A percentile compares a stretch with the other conserved stretches of the same genome.
phyloP scores from a whole-genome alignment of 2,888 invertebrate genomes.

The Apodemia zela region DNA sequence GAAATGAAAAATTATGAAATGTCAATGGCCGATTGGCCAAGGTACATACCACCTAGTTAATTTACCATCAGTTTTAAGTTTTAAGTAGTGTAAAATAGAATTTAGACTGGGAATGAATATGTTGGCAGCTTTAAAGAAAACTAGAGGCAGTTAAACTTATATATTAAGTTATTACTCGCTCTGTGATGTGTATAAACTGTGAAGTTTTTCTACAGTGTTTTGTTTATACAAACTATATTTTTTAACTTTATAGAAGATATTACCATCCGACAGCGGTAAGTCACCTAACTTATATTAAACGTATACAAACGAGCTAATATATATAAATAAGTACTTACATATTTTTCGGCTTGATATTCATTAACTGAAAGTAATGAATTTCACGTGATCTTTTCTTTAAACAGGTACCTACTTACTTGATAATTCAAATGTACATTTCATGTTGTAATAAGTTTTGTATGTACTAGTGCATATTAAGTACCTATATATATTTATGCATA shows the following conservation, averaged over 20 bases:
- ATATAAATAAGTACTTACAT: background rate
- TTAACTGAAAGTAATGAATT: background rate
- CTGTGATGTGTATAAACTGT: background rate
- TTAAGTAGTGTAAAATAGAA: background rate
- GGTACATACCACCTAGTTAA: background rate
- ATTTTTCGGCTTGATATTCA: background rate
- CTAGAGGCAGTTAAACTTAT: background rate
- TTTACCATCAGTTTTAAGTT: background rate
- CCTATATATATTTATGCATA: too few species aligned
- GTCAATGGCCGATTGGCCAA: background rate
- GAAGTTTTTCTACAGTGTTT: constrained; percentile 12
- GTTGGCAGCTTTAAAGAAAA: background rate
- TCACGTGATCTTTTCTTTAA: background rate
- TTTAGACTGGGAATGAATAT: background rate
- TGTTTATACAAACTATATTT: background rate
- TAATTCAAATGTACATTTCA: too few species aligned
- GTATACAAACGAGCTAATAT: background rate
- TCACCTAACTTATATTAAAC: background rate
- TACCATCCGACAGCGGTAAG: background rate
- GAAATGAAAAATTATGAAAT: background rate
- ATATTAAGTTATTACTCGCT: background rate
- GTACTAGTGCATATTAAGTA: too few species aligned
- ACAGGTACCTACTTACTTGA: too few species aligned
- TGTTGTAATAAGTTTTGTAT: background rate
- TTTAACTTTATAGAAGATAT: constrained; percentile 6